phyloP scores from a whole-genome alignment of 2,797 vertebrate genomes.

The Prionace glauca region DNA sequence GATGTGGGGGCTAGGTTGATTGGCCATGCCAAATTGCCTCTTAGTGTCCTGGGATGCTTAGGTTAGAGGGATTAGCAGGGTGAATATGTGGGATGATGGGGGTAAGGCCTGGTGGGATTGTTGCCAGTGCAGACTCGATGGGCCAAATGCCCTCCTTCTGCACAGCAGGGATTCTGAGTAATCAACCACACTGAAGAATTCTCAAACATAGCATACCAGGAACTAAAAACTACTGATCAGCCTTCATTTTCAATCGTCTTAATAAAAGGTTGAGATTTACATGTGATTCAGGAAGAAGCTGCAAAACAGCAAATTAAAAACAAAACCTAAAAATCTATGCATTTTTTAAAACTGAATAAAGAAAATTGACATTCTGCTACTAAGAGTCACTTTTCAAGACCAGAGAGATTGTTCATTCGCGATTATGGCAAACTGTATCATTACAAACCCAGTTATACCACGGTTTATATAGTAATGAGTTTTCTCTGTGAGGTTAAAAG shows the following conservation, averaged over 20 bases:
- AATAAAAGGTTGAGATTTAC: not conserved
- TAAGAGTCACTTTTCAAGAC: not conserved
- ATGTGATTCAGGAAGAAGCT: not conserved
- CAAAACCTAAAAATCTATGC: not conserved
- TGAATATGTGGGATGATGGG: no score
- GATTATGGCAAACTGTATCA: not conserved
- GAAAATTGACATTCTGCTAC: not conserved
- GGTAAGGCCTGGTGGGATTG: no score
- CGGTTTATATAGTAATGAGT: not conserved
- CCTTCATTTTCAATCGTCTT: not conserved
- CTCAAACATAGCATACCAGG: not conserved
- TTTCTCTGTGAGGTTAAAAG: not conserved
- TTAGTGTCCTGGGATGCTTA: no score
- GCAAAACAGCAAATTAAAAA: not conserved
- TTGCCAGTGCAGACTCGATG: no score
- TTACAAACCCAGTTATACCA: not conserved
- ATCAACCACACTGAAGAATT: not conserved
- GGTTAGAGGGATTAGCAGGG: no score
- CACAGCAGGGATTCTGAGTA: not conserved
- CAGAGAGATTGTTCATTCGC: not conserved
- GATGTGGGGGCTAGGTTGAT: no score
- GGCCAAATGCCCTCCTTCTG: no score
- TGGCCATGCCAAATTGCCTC: no score
- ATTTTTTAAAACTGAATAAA: not conserved
- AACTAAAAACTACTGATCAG: not conserved